A percentile compares a stretch with the other conserved stretches of the same genome.
Evolutionary conservation across 2,113 vertebrate species (phyloP).

Genomic region (Globicephala melas): DNA sequence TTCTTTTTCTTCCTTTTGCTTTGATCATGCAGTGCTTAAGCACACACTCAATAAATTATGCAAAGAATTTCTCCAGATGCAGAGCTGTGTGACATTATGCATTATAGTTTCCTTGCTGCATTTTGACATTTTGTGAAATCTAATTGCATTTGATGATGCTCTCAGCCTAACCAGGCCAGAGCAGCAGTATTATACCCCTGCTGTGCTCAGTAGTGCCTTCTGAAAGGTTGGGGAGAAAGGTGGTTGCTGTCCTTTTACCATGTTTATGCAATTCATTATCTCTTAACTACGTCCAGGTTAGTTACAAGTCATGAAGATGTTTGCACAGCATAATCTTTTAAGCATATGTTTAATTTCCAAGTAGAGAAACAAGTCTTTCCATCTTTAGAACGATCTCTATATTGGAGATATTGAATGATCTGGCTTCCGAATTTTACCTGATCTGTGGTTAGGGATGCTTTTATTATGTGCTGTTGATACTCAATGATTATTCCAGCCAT

Average conservation of each 20-base stretch:
- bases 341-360: slow-evolving; percentile 28
- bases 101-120: slow-evolving; percentile 14
- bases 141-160: slow-evolving; percentile 47
- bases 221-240: background rate
- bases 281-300: background rate
- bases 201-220: background rate
- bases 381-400: background rate
- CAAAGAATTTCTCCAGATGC: slow-evolving; percentile 43
- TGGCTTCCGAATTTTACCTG: background rate
- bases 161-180: slow-evolving; percentile 19
- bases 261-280: background rate
- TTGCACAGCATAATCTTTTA: background rate
- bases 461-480: background rate
- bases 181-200: background rate
- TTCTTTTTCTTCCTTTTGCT: slow-evolving; percentile 14
- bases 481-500: background rate
- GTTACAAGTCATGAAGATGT: background rate
- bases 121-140: slow-evolving; percentile 59
- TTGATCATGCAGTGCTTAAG: background rate
- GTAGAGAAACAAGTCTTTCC: background rate
- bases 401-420: background rate
- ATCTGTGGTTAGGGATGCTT: background rate
- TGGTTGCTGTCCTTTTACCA: slow-evolving; percentile 17
- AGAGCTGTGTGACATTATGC: background rate
- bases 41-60: background rate